Evolutionary conservation across 2,113 vertebrate species (phyloP).

Genomic region (Polypterus senegalus): DNA sequence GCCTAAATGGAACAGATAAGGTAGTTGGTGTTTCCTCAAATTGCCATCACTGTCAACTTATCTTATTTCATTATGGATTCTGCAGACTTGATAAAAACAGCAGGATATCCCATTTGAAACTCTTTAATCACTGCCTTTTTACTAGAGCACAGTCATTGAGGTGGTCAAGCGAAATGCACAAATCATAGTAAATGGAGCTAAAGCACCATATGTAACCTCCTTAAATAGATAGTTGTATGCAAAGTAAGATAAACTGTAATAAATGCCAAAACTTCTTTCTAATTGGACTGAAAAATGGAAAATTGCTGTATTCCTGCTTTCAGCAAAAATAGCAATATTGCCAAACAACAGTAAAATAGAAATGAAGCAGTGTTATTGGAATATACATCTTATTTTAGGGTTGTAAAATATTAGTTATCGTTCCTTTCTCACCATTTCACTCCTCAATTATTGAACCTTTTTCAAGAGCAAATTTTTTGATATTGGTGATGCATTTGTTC

Average conservation of each 20-base stretch:
- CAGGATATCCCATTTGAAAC: slow-evolving; percentile 84
- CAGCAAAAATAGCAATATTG: slow-evolving; percentile 50
- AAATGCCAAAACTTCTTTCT: slow-evolving; percentile 87
- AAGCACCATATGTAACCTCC: slow-evolving; percentile 80
- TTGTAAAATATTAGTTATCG: too few relatives aligned
- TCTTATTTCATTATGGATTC: slow-evolving; percentile 95
- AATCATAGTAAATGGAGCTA: slow-evolving; percentile 94
- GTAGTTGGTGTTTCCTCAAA: slow-evolving; percentile 69
- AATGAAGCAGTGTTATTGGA: too few relatives aligned
- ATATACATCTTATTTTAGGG: too few relatives aligned
- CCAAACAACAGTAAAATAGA: slow-evolving; percentile 61
- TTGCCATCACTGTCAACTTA: slow-evolving; percentile 70
- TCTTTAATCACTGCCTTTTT: slow-evolving; percentile 81
- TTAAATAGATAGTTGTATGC: slow-evolving; percentile 84
- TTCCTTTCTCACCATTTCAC: too few relatives aligned
- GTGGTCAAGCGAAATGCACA: slow-evolving; percentile 93
- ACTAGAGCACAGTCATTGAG: slow-evolving; percentile 77
- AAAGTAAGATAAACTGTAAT: slow-evolving; percentile 88
- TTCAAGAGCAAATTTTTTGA: too few relatives aligned
- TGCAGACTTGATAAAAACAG: slow-evolving; percentile 97
- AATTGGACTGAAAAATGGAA: slow-evolving; percentile 86
- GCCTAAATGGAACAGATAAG: slow-evolving; percentile 90
- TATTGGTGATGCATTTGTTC: too few relatives aligned
- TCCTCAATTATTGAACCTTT: too few relatives aligned
- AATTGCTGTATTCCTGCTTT: slow-evolving; percentile 44